Conservation (phyloP, 2,797 vertebrate species). For the Tauraco hartlaubi region DNA sequence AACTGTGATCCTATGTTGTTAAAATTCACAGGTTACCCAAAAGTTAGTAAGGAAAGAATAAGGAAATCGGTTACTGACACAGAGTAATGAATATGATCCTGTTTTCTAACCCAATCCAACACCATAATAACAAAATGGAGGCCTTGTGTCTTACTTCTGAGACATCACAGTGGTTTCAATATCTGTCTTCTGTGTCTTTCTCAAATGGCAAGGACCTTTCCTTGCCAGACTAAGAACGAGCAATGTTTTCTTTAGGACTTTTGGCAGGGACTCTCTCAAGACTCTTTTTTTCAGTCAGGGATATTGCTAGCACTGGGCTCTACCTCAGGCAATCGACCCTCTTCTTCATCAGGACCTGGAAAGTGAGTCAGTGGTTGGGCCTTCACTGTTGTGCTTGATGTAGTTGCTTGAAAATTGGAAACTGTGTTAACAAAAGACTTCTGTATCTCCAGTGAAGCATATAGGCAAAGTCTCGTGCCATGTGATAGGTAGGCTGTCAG, state of each 20-base stretch:
- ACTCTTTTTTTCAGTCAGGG: neutral
- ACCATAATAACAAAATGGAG: neutral
- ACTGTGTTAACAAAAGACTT: neutral
- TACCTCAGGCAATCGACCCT: neutral
- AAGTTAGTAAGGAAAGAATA: neutral
- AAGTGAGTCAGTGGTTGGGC: neutral
- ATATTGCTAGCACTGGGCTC: neutral
- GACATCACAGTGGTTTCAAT: neutral
- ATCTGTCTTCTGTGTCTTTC: neutral
- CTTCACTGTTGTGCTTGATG: neutral
- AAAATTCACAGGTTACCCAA: neutral
- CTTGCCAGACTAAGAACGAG: neutral
- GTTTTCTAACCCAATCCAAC: neutral
- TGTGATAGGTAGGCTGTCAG: neutral
- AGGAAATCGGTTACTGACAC: neutral
- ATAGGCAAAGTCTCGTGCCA: fast-evolving
- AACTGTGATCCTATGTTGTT: fast-evolving
- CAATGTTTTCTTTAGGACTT: neutral
- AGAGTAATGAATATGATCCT: neutral
- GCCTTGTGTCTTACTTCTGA: neutral
- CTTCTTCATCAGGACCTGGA: neutral
- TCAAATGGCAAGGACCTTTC: neutral
- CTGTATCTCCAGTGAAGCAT: neutral
- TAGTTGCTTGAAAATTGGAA: neutral
- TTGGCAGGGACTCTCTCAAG: neutral